phyloP scores from a whole-genome alignment of 2,888 invertebrate genomes.

The Synergus gifuensis region DNA sequence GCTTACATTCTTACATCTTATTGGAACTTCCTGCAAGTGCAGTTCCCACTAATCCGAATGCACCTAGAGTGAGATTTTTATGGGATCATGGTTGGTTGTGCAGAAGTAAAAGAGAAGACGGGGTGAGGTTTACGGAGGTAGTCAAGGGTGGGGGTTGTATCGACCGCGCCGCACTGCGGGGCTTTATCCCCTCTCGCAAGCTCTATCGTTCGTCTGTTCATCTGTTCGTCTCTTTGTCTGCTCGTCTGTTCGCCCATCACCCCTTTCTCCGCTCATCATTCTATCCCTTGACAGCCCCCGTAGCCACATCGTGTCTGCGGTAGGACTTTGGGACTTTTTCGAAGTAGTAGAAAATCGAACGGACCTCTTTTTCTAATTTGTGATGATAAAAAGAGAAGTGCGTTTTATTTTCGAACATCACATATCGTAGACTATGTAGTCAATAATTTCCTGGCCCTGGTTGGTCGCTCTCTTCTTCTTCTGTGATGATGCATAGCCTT shows the following conservation, averaged over 20 bases:
- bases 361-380: too few relatives aligned
- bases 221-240: too few relatives aligned
- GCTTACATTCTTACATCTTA: conserved; percentile 2
- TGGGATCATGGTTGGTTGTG: conserved; percentile 19
- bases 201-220: conserved; percentile 5
- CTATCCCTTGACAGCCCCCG: background rate
- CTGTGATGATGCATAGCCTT: too few relatives aligned
- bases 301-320: too few relatives aligned
- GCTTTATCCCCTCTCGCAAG: conserved; percentile 73
- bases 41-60: conserved; percentile 28
- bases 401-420: too few relatives aligned
- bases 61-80: conserved; percentile 40
- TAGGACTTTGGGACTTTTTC: too few relatives aligned
- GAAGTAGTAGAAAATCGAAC: too few relatives aligned
- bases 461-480: too few relatives aligned
- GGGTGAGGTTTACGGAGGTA: conserved; percentile 57
- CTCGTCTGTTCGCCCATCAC: background rate
- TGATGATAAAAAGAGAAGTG: too few relatives aligned
- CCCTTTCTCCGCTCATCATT: conserved; percentile 9
- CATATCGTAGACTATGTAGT: too few relatives aligned
- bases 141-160: conserved; percentile 70
- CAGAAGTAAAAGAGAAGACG: conserved; percentile 51
- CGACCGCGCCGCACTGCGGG: conserved; percentile 78
- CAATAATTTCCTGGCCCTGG: too few relatives aligned
- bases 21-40: conserved; percentile 29